phyloP scores from a whole-genome alignment of 2,113 vertebrate genomes.

The Seriola quinqueradiata region DNA sequence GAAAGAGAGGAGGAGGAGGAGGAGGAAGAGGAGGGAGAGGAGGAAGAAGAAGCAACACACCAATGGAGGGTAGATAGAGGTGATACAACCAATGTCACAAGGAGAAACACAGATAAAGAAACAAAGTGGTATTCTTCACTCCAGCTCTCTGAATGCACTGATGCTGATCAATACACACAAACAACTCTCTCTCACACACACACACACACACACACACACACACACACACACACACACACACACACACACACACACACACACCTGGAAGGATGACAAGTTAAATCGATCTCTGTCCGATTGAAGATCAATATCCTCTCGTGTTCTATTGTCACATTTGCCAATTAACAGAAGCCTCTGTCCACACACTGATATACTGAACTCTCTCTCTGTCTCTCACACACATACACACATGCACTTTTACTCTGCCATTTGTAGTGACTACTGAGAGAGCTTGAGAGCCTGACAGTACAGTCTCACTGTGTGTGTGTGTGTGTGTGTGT shows the following conservation, averaged over 20 bases:
- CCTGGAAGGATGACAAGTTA: slow-evolving; percentile 65
- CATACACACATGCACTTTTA: slow-evolving; percentile 9
- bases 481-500: slow-evolving; percentile 34
- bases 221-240: slow-evolving; percentile 44
- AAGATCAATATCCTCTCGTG: slow-evolving; percentile 81
- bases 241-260: slow-evolving; percentile 62
- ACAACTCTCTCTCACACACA: slow-evolving; percentile 31
- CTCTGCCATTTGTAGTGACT: background rate
- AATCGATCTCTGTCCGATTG: slow-evolving; percentile 77
- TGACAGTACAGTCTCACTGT: background rate
- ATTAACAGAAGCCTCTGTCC: slow-evolving; percentile 81
- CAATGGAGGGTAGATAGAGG: background rate
- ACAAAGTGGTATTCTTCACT: slow-evolving; percentile 53
- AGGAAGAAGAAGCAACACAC: slow-evolving; percentile 24
- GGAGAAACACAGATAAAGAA: slow-evolving; percentile 42
- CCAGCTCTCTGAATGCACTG: slow-evolving; percentile 57
- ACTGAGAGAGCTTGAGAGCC: too few relatives aligned
- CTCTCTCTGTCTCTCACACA: slow-evolving; percentile 13
- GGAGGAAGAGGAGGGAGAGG: slow-evolving; percentile 10
- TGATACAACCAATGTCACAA: slow-evolving; percentile 41
- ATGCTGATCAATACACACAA: slow-evolving; percentile 63
- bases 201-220: slow-evolving; percentile 61
- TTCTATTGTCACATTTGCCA: slow-evolving; percentile 82
- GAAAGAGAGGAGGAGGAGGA: slow-evolving; percentile 38
- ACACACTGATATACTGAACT: slow-evolving; percentile 77